A percentile compares a stretch with the other conserved stretches of the same genome.
These are phyloP conservation scores for Agapetus fuscipes DNA, from an alignment of 2,888 invertebrate genomes.

Conservation along the genomic window DNA sequence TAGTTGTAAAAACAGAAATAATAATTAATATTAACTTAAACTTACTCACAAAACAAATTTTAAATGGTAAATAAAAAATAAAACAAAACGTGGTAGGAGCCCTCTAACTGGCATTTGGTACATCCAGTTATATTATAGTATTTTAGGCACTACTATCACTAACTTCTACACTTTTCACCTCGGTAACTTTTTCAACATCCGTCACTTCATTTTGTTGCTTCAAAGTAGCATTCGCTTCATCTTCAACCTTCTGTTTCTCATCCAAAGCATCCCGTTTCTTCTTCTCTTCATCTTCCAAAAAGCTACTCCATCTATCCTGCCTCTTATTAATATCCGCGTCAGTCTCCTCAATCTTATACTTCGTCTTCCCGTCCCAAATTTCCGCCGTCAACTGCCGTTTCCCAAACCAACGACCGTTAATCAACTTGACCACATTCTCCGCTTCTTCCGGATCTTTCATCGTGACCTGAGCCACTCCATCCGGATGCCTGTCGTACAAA, in stretches of 20 bases:
- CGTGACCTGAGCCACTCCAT: slow-evolving; percentile 87
- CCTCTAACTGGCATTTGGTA: too few relatives aligned
- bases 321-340: slow-evolving; percentile 76
- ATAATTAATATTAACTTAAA: too few relatives aligned
- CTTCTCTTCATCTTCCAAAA: slow-evolving; percentile 53
- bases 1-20: too few relatives aligned
- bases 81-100: too few relatives aligned
- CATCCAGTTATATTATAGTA: too few relatives aligned
- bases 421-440: slow-evolving; percentile 75
- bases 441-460: slow-evolving; percentile 89
- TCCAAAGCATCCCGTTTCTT: slow-evolving; percentile 21
- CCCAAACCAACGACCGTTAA: slow-evolving; percentile 87
- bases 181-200: too few relatives aligned
- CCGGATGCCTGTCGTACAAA: slow-evolving; percentile 86
- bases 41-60: too few relatives aligned
- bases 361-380: slow-evolving; percentile 93
- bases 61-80: too few relatives aligned
- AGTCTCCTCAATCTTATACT: slow-evolving; percentile 85
- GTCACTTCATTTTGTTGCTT: too few relatives aligned
- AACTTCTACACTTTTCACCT: too few relatives aligned
- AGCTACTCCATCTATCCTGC: slow-evolving; percentile 80
- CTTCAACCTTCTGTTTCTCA: slow-evolving; percentile 1
- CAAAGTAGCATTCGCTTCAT: too few relatives aligned
- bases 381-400: slow-evolving; percentile 76
- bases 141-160: too few relatives aligned